Evolutionary conservation across 1,140 invertebrate genomes (phyloP).

Genomic region (Dendrolimus punctatus): DNA sequence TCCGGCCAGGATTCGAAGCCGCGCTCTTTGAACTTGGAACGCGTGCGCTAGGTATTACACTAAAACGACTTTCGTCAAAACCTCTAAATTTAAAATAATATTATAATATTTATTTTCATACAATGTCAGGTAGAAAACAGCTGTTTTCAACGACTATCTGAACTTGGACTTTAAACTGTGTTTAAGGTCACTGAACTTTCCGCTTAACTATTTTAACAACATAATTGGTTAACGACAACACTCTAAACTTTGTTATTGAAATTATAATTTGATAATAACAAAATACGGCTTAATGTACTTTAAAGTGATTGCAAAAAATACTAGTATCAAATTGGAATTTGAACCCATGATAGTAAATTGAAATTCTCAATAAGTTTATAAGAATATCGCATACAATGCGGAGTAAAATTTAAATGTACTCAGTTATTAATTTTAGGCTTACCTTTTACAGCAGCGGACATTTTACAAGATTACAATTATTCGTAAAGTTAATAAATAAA

Average conservation of each 20-base stretch:
- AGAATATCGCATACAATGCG: too few relatives aligned
- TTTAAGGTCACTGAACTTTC: slow-evolving; percentile 3
- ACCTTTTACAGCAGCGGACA: slow-evolving; percentile 55
- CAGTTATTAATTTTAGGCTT: slow-evolving; percentile 8
- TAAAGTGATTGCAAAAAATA: not conserved
- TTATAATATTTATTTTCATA: too few relatives aligned
- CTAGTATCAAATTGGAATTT: slow-evolving; percentile 40
- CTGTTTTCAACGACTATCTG: not conserved
- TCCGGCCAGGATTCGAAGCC: too few relatives aligned
- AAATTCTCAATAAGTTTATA: too few relatives aligned
- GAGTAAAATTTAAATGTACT: too few relatives aligned
- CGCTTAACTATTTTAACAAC: not conserved
- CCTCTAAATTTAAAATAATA: too few relatives aligned
- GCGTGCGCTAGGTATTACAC: too few relatives aligned
- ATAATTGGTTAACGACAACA: not conserved
- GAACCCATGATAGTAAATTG: slow-evolving; percentile 26
- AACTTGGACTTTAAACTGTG: slow-evolving; percentile 1
- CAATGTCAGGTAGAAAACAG: not conserved
- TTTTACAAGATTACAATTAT: slow-evolving; percentile 17
- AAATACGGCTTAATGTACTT: not conserved
- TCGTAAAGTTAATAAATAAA: slow-evolving; percentile 4
- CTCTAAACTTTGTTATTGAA: not conserved
- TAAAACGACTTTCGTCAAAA: too few relatives aligned
- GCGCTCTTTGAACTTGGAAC: too few relatives aligned
- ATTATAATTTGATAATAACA: not conserved